Evolutionary conservation across 2,888 invertebrate species (phyloP).

Genomic region (Azorinus chamasolen): DNA sequence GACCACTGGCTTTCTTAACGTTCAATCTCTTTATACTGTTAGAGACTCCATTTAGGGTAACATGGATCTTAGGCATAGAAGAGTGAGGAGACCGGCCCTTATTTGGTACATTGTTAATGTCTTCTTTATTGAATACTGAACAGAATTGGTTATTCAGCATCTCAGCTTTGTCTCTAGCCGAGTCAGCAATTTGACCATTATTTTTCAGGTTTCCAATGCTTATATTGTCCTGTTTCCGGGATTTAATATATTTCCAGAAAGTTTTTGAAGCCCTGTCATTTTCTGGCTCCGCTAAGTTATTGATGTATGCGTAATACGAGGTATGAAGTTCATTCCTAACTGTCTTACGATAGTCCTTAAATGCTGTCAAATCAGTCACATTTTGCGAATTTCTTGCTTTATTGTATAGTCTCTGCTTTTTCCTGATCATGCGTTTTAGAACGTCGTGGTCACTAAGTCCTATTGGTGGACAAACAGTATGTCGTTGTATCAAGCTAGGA

Average conservation of each 20-base stretch:
- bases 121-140: conserved; percentile 32
- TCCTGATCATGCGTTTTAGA: conserved; percentile 21
- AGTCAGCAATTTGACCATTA: conserved; percentile 24
- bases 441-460: conserved; percentile 31
- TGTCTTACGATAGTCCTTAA: conserved; percentile 8
- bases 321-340: conserved; percentile 24
- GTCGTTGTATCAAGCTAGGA: conserved; percentile 6
- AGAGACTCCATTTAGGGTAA: conserved; percentile 11
- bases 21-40: conserved; percentile 9
- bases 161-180: conserved; percentile 33
- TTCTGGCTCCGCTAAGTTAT: too few species aligned
- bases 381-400: neutral
- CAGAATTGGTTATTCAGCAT: conserved; percentile 35
- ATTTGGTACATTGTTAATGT: conserved; percentile 7
- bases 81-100: conserved; percentile 29
- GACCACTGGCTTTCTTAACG: conserved; percentile 37
- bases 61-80: conserved; percentile 19
- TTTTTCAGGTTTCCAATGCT: conserved; percentile 27
- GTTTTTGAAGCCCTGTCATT: conserved; percentile 14
- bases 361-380: neutral
- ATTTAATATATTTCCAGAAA: conserved; percentile 30
- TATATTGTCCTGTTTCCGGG: conserved; percentile 30
- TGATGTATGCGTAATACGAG: too few species aligned
- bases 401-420: conserved; percentile 22
- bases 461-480: conserved; percentile 19